Conservation (phyloP, 1,140 invertebrate genomes). For the Drosophila punjabiensis region DNA sequence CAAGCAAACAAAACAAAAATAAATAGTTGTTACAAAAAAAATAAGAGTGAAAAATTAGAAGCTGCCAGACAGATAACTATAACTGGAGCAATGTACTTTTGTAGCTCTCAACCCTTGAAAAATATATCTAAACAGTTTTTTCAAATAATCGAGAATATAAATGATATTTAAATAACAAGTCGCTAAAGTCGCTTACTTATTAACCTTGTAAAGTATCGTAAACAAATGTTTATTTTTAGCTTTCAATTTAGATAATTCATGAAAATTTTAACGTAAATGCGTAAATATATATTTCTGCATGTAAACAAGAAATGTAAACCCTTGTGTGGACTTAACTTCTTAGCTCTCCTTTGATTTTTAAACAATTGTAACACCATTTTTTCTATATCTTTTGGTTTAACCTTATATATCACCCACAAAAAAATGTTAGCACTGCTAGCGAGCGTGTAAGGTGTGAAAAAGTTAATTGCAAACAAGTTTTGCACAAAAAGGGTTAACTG, state of each 20-base stretch:
- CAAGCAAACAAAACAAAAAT: slow-evolving; percentile 24
- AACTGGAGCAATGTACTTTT: slow-evolving; percentile 19
- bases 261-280: not conserved
- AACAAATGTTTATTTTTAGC: not conserved
- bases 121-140: not conserved
- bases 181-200: no score
- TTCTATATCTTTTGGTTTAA: not conserved
- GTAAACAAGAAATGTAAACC: not conserved
- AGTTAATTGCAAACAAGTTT: slow-evolving; percentile 43
- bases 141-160: not conserved
- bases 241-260: not conserved
- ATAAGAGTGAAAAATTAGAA: slow-evolving; percentile 1
- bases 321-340: not conserved
- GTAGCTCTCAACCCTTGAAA: not conserved
- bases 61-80: not conserved
- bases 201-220: not conserved
- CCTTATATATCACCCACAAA: slow-evolving; percentile 9
- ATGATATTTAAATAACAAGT: not conserved
- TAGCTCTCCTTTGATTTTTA: not conserved
- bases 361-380: slow-evolving; percentile 3
- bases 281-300: not conserved
- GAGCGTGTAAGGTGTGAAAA: slow-evolving; percentile 35
- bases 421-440: slow-evolving; percentile 30
- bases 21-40: slow-evolving; percentile 18
- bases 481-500: slow-evolving; percentile 27